Percentiles rank a stretch among this genome's conserved stretches.
Evolutionary conservation across 2,113 vertebrate genomes (phyloP).

Genomic region (Hydrochoerus hydrochaeris): DNA sequence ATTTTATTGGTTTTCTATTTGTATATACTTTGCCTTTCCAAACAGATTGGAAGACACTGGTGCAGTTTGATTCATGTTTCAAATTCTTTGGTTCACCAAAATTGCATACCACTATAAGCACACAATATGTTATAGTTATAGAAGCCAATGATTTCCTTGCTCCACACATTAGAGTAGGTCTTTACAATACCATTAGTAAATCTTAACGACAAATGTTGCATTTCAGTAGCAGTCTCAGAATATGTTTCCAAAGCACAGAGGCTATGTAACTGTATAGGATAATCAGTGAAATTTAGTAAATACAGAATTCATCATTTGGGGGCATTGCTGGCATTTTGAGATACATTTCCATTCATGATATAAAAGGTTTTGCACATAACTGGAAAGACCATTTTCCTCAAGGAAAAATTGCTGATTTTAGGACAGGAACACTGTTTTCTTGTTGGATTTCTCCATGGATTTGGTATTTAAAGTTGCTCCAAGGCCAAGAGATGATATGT

Average conservation of each 20-base stretch:
- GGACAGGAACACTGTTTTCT: background rate
- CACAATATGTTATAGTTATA: slow-evolving; percentile 25
- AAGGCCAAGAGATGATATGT: slow-evolving; percentile 41
- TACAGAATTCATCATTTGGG: slow-evolving; percentile 41
- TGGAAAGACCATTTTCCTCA: slow-evolving; percentile 58
- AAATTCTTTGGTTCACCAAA: background rate
- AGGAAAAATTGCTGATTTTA: slow-evolving; percentile 61
- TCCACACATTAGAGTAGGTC: background rate
- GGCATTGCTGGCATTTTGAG: slow-evolving; percentile 49
- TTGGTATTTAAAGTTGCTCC: slow-evolving; percentile 45
- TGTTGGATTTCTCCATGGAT: slow-evolving; percentile 28
- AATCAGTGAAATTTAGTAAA: slow-evolving; percentile 37
- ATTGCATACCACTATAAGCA: background rate
- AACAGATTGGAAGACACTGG: background rate
- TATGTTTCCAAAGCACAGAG: slow-evolving; percentile 32
- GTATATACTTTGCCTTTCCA: background rate
- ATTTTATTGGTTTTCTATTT: slow-evolving; percentile 32
- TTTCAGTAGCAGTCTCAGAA: slow-evolving; percentile 54
- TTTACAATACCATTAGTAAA: background rate
- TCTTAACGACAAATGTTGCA: background rate
- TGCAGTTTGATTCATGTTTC: background rate
- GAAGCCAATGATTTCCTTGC: background rate
- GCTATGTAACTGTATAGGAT: slow-evolving; percentile 28
- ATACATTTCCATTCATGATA: slow-evolving; percentile 38
- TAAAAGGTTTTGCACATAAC: slow-evolving; percentile 13